Base-by-base conservation (phyloP, 2,113 vertebrate species). In the Motacilla alba region DNA sequence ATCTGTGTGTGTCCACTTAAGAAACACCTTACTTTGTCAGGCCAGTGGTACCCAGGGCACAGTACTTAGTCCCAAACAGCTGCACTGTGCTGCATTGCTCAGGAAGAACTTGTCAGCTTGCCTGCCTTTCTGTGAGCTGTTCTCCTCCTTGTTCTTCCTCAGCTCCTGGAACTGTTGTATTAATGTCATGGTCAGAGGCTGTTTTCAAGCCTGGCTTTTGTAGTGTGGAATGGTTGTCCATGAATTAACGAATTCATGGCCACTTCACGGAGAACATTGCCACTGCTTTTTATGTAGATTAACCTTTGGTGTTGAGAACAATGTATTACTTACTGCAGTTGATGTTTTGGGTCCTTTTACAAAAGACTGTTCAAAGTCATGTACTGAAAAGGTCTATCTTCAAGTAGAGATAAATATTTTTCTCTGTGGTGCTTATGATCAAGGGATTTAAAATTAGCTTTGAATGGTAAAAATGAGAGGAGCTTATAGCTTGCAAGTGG, bases 41-140 rank as follows among this genome's bases (percentile, higher is more conserved):
- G 35, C 33, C 0, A 0, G 43, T 50, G 37, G 44, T 64, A 43
- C 24, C 33, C 4, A 0, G 10, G 49, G 70, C 35, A 11, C 23
- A 41, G 27, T 55, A 15, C 24, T 72, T 3, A 3, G 21, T 55
- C 35, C 23, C 20, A 13, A 58, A 15, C 0, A 3, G 6, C 28
- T 41, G 35, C 28, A 20, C 35, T 30, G 27, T 35, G 31, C 49
- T 66, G 28, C 0, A 10, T 13, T 72, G 13, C n/a, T 83, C 10
- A 50, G 67, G 62, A 68, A 23, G 39, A 76, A 26, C 15, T 4
- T n/a, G 5, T 31, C 39, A 70, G 13, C 39, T 72, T 53, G 21
- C 15, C 55, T 59, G 44, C 22, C 68, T 35, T 60, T 37, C 13
- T 75, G 44, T 73, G 63, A 73, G 44, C 23, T 83, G 11, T 39